Evolutionary conservation across 1,140 invertebrate genomes (phyloP).

Genomic region (Pentalonia nigronervosa): DNA sequence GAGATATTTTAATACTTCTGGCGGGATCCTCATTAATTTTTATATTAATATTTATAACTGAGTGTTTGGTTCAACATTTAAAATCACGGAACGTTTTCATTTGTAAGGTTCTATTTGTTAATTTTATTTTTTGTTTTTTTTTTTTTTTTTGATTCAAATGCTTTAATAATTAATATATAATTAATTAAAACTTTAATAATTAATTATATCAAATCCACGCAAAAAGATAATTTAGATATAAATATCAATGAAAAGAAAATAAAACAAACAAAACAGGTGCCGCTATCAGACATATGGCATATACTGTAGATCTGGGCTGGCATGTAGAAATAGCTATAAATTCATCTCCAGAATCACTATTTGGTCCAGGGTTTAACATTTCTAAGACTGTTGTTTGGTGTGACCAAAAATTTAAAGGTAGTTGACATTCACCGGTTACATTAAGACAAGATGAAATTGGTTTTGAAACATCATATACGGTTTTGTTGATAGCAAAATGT

Average conservation of each 20-base stretch:
- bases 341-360: slow-evolving; percentile 76
- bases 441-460: slow-evolving; percentile 67
- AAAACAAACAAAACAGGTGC: slow-evolving; percentile 75
- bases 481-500: slow-evolving; percentile 75
- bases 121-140: neutral
- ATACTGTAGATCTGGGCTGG: slow-evolving; percentile 75
- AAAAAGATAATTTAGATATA: neutral
- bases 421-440: slow-evolving; percentile 70
- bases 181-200: too few relatives aligned
- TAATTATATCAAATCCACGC: neutral
- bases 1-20: neutral
- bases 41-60: neutral
- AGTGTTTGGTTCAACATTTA: neutral
- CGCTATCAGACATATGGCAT: slow-evolving; percentile 73
- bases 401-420: slow-evolving; percentile 75
- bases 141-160: neutral
- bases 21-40: neutral
- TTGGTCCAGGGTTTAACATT: slow-evolving; percentile 66
- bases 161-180: too few relatives aligned
- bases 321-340: slow-evolving; percentile 77
- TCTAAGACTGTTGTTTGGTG: slow-evolving; percentile 69
- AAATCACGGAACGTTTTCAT: neutral
- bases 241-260: slow-evolving; percentile 74
- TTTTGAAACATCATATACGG: slow-evolving; percentile 71
- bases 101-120: too few relatives aligned